These are phyloP conservation scores for Calameuta idolon DNA, from an alignment of 2,888 invertebrate species.

Conservation along the genomic window DNA sequence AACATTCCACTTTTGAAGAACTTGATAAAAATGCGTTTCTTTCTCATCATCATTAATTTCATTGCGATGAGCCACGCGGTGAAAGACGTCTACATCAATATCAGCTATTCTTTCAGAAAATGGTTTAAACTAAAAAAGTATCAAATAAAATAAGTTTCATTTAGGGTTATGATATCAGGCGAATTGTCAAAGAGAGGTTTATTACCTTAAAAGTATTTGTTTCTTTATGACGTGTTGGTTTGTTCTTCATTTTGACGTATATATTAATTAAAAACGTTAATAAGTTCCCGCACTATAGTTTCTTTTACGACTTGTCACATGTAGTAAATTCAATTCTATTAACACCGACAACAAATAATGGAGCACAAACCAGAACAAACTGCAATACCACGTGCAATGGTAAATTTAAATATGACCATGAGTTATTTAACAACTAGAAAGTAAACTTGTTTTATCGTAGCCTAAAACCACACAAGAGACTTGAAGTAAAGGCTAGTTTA, in stretches of 20 bases:
- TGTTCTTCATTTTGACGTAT: constrained; percentile 74
- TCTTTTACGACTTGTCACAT: background rate
- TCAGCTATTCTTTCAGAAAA: constrained; percentile 89
- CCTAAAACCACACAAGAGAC: too few relatives aligned
- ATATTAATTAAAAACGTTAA: background rate
- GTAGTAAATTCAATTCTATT: background rate
- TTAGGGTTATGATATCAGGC: background rate
- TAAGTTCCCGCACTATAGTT: background rate
- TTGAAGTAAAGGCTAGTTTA: too few relatives aligned
- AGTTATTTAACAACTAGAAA: too few relatives aligned
- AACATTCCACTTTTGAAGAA: constrained; percentile 89
- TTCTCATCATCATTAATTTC: constrained; percentile 76
- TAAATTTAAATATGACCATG: too few relatives aligned
- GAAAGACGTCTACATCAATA: constrained; percentile 89
- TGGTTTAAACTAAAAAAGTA: constrained; percentile 79
- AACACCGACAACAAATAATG: background rate
- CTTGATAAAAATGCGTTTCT: constrained; percentile 84
- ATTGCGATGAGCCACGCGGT: constrained; percentile 84
- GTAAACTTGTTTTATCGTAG: too few relatives aligned
- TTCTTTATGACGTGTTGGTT: constrained; percentile 80
- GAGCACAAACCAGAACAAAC: background rate
- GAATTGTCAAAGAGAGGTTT: constrained; percentile 10
- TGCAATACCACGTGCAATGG: too few relatives aligned
- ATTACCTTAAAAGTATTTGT: constrained; percentile 83
- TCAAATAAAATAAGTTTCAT: constrained; percentile 21